Evolutionary conservation across 30 jellyfish, hydroid and myxozoan species (phyloP).

Genomic region (Aurelia aurita): DNA sequence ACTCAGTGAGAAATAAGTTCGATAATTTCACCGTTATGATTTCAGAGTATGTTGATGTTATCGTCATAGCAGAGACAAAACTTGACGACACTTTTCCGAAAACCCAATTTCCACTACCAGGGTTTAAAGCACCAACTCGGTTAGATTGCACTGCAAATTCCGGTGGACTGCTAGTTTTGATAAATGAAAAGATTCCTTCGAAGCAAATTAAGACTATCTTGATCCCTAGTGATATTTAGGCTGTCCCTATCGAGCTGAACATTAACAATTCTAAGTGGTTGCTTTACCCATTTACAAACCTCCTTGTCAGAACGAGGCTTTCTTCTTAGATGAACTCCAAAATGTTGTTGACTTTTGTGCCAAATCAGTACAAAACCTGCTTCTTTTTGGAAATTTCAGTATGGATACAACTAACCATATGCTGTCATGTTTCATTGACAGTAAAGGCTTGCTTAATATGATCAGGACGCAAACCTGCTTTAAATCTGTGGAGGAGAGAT

Average conservation of each 20-base stretch:
- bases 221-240: neutral
- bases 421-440: conserved; percentile 36
- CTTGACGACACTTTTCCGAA: neutral
- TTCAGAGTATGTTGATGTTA: neutral
- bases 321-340: conserved; percentile 8
- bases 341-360: conserved; percentile 3
- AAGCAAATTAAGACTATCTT: neutral
- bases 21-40: no score
- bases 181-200: neutral
- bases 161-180: neutral
- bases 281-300: neutral
- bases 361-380: conserved; percentile 5
- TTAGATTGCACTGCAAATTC: no score
- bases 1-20: no score
- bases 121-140: no score
- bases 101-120: no score
- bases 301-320: no score
- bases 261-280: neutral
- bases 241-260: neutral
- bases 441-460: neutral
- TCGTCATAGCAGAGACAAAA: neutral
- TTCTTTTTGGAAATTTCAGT: conserved; percentile 19
- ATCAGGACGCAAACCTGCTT: conserved; percentile 53
- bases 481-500: conserved; percentile 30
- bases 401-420: neutral